A percentile compares a stretch with the other conserved stretches of the same genome.
Conservation (phyloP, 2,888 invertebrate genomes). For the Ochropleura leucogaster region DNA sequence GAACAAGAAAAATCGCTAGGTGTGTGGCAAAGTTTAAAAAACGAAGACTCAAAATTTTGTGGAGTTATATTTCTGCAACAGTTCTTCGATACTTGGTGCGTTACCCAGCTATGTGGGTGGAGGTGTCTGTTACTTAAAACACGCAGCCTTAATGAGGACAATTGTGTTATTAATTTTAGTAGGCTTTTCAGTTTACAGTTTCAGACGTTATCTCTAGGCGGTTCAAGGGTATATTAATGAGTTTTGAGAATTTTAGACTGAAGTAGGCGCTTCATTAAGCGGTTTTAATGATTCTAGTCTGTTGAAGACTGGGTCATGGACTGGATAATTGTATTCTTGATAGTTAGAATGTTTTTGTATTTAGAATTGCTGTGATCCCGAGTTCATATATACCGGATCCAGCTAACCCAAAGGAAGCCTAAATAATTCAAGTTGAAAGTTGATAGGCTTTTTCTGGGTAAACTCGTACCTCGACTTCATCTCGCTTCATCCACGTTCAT, state of each 20-base stretch:
- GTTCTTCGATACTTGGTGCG: slow-evolving; percentile 5
- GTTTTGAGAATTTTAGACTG: slow-evolving; percentile 27
- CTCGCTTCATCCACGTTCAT: no score
- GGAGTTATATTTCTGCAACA: slow-evolving; percentile 17
- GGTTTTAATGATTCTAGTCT: slow-evolving; percentile 14
- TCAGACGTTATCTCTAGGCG: slow-evolving; percentile 16
- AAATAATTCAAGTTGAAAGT: no score
- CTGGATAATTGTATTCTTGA: neutral
- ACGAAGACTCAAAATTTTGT: neutral
- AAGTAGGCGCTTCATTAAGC: neutral
- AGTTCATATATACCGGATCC: no score
- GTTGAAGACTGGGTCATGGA: neutral
- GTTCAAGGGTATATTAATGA: slow-evolving; percentile 24
- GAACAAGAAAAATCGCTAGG: no score
- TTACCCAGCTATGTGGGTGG: slow-evolving; percentile 37
- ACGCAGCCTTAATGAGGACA: slow-evolving; percentile 47
- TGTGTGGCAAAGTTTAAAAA: no score
- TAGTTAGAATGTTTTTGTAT: neutral
- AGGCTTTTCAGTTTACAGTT: slow-evolving; percentile 48
- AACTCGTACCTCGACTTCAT: no score
- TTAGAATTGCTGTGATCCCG: neutral
- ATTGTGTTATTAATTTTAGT: slow-evolving; percentile 55
- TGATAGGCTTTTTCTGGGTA: no score
- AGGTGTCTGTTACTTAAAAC: slow-evolving; percentile 49
- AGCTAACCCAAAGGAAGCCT: no score